Conservation (phyloP, 1,140 invertebrate species). For the Zeugodacus cucurbitae region DNA sequence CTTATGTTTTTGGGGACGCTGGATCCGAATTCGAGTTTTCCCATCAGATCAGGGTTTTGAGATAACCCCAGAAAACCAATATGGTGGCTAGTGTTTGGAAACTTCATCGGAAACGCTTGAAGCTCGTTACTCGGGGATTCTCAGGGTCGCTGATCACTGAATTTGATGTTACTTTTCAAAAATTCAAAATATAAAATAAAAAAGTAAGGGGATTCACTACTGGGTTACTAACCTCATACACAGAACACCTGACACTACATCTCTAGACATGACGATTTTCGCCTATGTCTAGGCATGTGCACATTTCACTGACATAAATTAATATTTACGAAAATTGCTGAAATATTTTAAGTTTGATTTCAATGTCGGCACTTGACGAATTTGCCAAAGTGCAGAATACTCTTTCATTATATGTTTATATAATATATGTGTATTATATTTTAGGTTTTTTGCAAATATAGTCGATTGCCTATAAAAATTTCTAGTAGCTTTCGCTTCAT, state of each 20-base stretch:
- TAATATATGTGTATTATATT: background rate
- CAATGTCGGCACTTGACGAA: constrained; percentile 14
- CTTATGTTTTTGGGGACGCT: too few relatives aligned
- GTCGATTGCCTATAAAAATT: background rate
- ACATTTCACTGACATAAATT: background rate
- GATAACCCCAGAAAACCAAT: too few relatives aligned
- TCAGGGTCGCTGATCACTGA: too few relatives aligned
- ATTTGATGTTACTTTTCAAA: too few relatives aligned
- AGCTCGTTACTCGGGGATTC: too few relatives aligned
- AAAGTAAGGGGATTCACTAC: too few relatives aligned
- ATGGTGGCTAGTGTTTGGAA: too few relatives aligned
- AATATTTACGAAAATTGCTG: constrained; percentile 5
- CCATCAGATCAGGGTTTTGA: too few relatives aligned
- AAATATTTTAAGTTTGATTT: constrained; percentile 11
- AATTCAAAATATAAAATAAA: too few relatives aligned
- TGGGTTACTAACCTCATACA: background rate
- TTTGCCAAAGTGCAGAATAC: background rate
- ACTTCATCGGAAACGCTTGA: too few relatives aligned
- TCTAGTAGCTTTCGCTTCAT: background rate
- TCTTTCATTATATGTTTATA: background rate
- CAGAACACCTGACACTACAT: background rate
- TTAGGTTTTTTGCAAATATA: constrained; percentile 7
- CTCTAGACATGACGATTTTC: too few relatives aligned
- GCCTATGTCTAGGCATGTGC: background rate
- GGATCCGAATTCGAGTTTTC: too few relatives aligned